phyloP scores from a whole-genome alignment of 2,888 invertebrate genomes.

The Chalcis sispes region DNA sequence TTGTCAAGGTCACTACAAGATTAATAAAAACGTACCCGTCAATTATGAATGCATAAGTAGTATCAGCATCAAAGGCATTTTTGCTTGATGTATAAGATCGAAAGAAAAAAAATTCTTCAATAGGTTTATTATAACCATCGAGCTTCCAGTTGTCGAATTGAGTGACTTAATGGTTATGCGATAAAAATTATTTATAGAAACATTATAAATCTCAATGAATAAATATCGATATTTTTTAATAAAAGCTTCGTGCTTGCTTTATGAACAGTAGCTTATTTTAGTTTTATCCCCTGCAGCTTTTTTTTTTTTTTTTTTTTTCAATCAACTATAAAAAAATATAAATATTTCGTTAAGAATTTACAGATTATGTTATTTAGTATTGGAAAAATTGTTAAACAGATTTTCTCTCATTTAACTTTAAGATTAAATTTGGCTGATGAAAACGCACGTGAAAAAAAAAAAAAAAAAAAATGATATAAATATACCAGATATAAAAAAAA shows the following conservation, averaged over 20 bases:
- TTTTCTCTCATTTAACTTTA: background rate
- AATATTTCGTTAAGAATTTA: no score
- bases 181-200: constrained; percentile 1
- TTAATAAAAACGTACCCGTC: constrained; percentile 28
- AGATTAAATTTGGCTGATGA: background rate
- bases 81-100: constrained; percentile 19
- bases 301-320: no score
- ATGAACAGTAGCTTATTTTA: no score
- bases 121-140: constrained; percentile 8
- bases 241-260: background rate
- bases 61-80: constrained; percentile 13
- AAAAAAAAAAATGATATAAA: background rate
- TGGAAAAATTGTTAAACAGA: background rate
- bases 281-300: no score
- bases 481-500: constrained; percentile 3
- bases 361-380: background rate
- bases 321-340: no score
- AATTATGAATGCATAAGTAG: constrained; percentile 35
- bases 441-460: background rate
- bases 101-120: constrained; percentile 22
- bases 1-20: constrained; percentile 20
- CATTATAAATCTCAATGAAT: constrained; percentile 6
- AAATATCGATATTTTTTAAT: constrained; percentile 8
- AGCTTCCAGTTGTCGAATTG: constrained; percentile 1
- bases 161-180: constrained; percentile 12